Percentiles rank a stretch among this genome's conserved stretches.
These are phyloP conservation scores for Poeciliopsis turrubarensis DNA, from an alignment of 2,113 vertebrate genomes.

Conservation along the genomic window DNA sequence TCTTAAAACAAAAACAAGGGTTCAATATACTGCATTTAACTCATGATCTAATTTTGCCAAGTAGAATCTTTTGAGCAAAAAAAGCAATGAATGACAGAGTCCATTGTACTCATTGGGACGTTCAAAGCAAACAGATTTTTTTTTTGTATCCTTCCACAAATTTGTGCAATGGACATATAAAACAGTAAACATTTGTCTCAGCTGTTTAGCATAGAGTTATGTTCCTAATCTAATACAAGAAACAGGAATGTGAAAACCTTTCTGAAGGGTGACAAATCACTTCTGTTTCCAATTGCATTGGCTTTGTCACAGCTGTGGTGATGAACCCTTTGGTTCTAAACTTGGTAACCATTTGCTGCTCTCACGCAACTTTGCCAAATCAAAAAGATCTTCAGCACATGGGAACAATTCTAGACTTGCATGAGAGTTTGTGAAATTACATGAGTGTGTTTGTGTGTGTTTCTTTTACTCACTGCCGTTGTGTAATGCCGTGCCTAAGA, in stretches of 20 bases:
- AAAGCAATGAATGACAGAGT: background rate
- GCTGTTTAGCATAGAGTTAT: background rate
- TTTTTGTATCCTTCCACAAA: no score
- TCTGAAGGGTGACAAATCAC: constrained; percentile 13
- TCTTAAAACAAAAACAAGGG: background rate
- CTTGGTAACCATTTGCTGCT: constrained; percentile 35
- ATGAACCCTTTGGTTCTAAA: constrained; percentile 39
- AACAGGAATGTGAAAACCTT: background rate
- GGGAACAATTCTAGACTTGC: constrained; percentile 46
- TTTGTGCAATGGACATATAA: background rate
- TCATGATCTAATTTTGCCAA: background rate
- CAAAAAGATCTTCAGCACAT: constrained; percentile 51
- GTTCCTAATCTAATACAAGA: background rate
- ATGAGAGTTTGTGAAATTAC: constrained; percentile 39
- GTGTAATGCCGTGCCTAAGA: constrained; percentile 25
- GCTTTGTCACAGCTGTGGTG: constrained; percentile 47
- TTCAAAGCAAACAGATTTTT: no score
- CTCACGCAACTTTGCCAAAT: constrained; percentile 52
- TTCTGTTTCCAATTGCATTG: constrained; percentile 39
- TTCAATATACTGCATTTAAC: background rate
- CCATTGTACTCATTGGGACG: background rate
- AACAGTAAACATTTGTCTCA: background rate
- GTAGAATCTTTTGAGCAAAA: background rate
- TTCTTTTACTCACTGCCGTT: constrained; percentile 30
- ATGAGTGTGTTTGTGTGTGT: constrained; percentile 24